Evolutionary conservation across 92 coral and sea anemone species (phyloP), one percentile per base, ranked within the genome.

Genomic region (Zoanthus sansibaricus): DNA sequence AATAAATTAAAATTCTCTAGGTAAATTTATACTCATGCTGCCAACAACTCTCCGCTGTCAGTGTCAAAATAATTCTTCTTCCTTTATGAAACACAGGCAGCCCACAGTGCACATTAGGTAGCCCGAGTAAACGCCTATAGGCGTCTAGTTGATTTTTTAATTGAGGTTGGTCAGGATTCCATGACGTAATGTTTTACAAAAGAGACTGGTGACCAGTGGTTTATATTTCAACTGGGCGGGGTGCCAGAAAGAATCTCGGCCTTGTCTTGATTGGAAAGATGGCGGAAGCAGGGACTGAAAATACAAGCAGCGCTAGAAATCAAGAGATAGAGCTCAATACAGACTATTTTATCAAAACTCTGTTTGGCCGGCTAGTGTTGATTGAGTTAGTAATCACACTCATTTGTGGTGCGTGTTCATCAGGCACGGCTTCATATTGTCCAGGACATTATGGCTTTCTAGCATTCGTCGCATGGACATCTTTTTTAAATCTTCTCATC

Each of bases 381-480:
- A 92, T 86, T 13, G 96, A 94, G 88, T 44, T 93, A 5, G 42
- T 94, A 9, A 61, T 89, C 11, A 82, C 95, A 12, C 90, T 94
- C 16, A 86, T 94, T 17, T 94, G 94, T 67, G 98, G 92, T 4
- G 91, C 91, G 0, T 88, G 90, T 87, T 55, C 82, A 6, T 73
- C 88, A 3, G 75, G 80, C 32, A 33, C 70, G 11, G 54, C 5
- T 1, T 80, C 83, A 12, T 0, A 49, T 25, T 88, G 94, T 70
- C 74, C 56, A 4, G 72, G 91, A 7, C 88, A 76, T 66, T 51
- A 93, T 3, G 85, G 89, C 0, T 97, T 97, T 79, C 88, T 95
- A 77, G 84, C 75, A 21, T 95, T 90, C 46, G 96, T 97, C 14
- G 95, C 99, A 0, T 97, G 99, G 99, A 90, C 97, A 9, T 92